Evolutionary conservation across 2,797 vertebrate species (phyloP), one percentile per base, ranked within the genome.

Genomic region (Pseudotriccus pelzelni): DNA sequence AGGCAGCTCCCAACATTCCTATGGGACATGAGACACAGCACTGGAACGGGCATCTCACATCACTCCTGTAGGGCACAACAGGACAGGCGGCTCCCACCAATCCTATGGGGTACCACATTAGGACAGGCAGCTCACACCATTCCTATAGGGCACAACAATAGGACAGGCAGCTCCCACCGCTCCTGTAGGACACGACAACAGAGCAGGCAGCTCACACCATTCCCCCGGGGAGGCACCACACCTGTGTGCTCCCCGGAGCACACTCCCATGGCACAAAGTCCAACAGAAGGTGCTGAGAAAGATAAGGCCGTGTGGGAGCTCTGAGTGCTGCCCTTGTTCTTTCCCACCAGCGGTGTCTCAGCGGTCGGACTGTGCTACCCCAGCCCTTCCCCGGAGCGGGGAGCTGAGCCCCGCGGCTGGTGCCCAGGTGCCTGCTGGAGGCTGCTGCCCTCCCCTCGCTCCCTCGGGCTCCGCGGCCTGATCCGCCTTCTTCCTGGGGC

Each of bases 401-500:
- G 39, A 43, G 60, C 60, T 17, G 32, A 82, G 90, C 72, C 14
- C 41, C 1, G n/a, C 23, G 14, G 72, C 12, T 4, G 34, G n/a
- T 20, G 3, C 4, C 43, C 94, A 24, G 90, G 77, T 72, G 69
- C 8, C 76, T 1, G 94, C 77, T 4, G 53, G 3, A 5, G 69
- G 81, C 76, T 44, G 59, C 59, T 20, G 49, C 59, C 32, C 39
- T n/a, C 22, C 2, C 39, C 60, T 44, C 27, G 0, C 49, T 8
- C 67, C 76, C 83, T 36, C 39, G 15, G 76, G 88, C 84, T 73
- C 63, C 12, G 3, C 37, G 84, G 69, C 60, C 70, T 16, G 1
- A 21, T 36, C 87, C 12, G 4, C 55, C 94, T 95, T 41, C 87
- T 74, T 30, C 96, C 96, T 93, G 94, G 76, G 94, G 96, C 96